phyloP scores from a whole-genome alignment of 2,113 vertebrate genomes.

The Hiodon tergisus region DNA sequence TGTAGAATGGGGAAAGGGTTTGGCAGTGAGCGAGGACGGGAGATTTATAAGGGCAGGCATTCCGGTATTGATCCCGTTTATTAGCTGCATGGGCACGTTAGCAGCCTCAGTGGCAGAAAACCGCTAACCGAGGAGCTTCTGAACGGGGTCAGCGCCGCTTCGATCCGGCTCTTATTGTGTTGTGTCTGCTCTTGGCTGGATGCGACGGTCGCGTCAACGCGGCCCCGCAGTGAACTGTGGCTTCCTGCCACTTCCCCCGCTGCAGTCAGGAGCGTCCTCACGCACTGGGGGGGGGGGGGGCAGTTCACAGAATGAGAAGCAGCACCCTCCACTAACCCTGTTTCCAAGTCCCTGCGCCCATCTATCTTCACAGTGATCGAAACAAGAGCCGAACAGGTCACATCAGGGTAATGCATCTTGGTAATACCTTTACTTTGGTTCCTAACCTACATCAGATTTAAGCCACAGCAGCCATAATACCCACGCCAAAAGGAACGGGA shows the following conservation, averaged over 20 bases:
- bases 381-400: neutral
- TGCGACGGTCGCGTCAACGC: neutral
- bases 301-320: too few relatives aligned
- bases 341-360: too few relatives aligned
- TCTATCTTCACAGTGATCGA: neutral
- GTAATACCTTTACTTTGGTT: neutral
- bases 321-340: neutral
- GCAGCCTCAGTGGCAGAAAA: slow-evolving; percentile 69
- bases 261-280: slow-evolving; percentile 1
- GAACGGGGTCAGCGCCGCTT: slow-evolving; percentile 53
- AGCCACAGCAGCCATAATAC: neutral
- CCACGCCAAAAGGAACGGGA: neutral
- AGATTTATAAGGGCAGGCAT: slow-evolving; percentile 42
- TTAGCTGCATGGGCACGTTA: slow-evolving; percentile 61
- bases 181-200: neutral
- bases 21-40: slow-evolving; percentile 5
- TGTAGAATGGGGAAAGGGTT: slow-evolving; percentile 5
- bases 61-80: slow-evolving; percentile 57
- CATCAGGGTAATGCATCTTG: neutral
- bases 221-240: neutral
- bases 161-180: slow-evolving; percentile 46
- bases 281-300: neutral
- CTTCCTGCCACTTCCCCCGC: neutral
- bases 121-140: slow-evolving; percentile 56
- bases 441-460: neutral